Conservation (phyloP, 2,888 invertebrate genomes). For the Tenthredo amoena region DNA sequence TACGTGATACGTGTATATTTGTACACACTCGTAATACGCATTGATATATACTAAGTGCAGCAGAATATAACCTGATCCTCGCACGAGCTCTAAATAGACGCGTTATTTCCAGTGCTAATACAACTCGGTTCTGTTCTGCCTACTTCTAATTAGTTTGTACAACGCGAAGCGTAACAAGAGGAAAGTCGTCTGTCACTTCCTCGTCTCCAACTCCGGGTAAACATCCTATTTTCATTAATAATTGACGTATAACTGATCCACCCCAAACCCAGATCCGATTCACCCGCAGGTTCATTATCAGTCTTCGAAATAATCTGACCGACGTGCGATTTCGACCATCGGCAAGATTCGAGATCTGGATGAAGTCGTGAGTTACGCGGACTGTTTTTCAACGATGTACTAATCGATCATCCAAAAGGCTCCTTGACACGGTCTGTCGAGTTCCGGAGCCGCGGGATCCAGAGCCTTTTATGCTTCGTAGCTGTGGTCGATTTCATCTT, state of each 20-base stretch:
- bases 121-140: neutral
- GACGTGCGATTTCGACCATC: neutral
- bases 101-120: slow-evolving; percentile 23
- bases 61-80: neutral
- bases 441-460: neutral
- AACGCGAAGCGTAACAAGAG: slow-evolving; percentile 9
- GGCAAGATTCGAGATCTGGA: neutral
- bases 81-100: neutral
- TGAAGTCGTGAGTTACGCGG: neutral
- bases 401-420: slow-evolving; percentile 17
- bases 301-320: neutral
- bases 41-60: neutral
- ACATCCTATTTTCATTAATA: slow-evolving; percentile 32
- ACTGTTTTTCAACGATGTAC: neutral
- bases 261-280: neutral
- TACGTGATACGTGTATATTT: neutral
- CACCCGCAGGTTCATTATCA: neutral
- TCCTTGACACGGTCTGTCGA: slow-evolving; percentile 15
- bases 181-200: neutral
- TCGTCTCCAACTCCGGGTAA: neutral
- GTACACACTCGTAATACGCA: neutral
- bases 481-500: neutral
- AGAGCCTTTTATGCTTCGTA: neutral
- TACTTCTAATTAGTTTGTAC: slow-evolving; percentile 48
- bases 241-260: slow-evolving; percentile 22